phyloP scores from a whole-genome alignment of 1,140 invertebrate genomes.

The Pogonus chalceus region DNA sequence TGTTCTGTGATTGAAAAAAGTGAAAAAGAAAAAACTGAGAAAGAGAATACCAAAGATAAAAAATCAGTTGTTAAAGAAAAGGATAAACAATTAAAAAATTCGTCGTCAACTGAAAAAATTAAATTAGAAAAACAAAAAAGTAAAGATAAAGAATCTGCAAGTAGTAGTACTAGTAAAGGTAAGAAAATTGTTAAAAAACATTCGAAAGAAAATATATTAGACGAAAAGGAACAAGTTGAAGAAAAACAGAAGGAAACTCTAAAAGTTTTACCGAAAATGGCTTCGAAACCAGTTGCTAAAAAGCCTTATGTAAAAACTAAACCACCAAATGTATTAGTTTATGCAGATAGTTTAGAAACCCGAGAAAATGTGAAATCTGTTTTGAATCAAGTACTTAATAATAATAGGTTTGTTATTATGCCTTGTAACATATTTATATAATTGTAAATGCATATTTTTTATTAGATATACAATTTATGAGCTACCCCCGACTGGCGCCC shows the following conservation, averaged over 20 bases:
- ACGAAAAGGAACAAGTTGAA: conserved; percentile 3
- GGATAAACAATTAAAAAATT: background rate
- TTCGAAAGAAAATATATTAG: background rate
- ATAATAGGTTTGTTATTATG: conserved; percentile 47
- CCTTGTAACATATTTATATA: background rate
- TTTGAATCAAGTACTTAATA: conserved; percentile 55
- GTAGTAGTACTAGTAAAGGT: background rate
- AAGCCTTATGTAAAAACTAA: conserved; percentile 34
- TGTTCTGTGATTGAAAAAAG: background rate
- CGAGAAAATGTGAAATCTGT: conserved; percentile 60
- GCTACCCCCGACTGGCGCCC: conserved; percentile 48
- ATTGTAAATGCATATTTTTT: conserved; percentile 12
- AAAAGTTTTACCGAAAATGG: background rate
- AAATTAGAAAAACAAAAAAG: background rate
- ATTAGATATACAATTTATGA: conserved; percentile 67
- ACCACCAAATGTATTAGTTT: conserved; percentile 75
- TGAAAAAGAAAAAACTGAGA: background rate
- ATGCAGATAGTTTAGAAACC: conserved; percentile 62
- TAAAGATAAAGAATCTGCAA: background rate
- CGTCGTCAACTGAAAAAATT: background rate
- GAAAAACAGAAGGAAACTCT: conserved; percentile 1
- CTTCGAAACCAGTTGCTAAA: background rate
- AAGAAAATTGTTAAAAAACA: conserved; percentile 2
- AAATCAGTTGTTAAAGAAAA: background rate
- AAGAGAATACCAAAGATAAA: background rate